Evolutionary conservation across 2,113 vertebrate genomes (phyloP).

Genomic region (Aegotheles bennettii): DNA sequence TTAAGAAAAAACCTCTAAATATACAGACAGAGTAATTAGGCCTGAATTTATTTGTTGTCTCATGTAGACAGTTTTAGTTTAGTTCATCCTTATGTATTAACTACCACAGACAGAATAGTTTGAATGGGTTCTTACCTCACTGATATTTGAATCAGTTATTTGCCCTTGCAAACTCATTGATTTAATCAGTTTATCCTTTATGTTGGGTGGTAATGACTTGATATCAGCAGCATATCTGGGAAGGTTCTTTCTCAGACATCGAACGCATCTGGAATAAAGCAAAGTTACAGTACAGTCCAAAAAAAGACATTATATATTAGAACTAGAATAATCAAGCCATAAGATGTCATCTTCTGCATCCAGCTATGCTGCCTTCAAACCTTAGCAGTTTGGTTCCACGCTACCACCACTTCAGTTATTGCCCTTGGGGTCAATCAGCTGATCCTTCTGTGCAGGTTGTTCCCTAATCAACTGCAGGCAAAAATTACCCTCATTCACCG

Average conservation of each 20-base stretch:
- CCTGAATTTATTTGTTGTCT: not conserved
- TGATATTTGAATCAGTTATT: slow-evolving; percentile 83
- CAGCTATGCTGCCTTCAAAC: not conserved
- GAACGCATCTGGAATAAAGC: slow-evolving; percentile 73
- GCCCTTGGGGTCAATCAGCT: not conserved
- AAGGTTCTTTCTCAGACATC: slow-evolving; percentile 72
- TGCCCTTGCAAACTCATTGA: slow-evolving; percentile 78
- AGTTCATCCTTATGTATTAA: not conserved
- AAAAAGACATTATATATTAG: not conserved
- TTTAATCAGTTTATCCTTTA: slow-evolving; percentile 84
- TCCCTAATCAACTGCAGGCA: not conserved
- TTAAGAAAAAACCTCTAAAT: not conserved
- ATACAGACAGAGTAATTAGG: not conserved
- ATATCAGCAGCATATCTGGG: slow-evolving; percentile 76
- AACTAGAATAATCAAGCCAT: not conserved
- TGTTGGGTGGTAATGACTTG: slow-evolving; percentile 74
- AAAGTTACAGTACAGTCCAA: not conserved
- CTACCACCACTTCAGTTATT: not conserved
- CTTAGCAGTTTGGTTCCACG: not conserved
- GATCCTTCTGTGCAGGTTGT: not conserved
- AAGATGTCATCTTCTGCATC: not conserved
- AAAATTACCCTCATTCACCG: not conserved
- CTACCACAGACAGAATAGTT: not conserved
- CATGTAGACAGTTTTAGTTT: not conserved
- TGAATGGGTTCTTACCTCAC: slow-evolving; percentile 74